Percentiles rank a stretch among this genome's conserved stretches.
Evolutionary conservation across 2,113 vertebrate genomes (phyloP).

Genomic region (Myrmophylax atrothorax): DNA sequence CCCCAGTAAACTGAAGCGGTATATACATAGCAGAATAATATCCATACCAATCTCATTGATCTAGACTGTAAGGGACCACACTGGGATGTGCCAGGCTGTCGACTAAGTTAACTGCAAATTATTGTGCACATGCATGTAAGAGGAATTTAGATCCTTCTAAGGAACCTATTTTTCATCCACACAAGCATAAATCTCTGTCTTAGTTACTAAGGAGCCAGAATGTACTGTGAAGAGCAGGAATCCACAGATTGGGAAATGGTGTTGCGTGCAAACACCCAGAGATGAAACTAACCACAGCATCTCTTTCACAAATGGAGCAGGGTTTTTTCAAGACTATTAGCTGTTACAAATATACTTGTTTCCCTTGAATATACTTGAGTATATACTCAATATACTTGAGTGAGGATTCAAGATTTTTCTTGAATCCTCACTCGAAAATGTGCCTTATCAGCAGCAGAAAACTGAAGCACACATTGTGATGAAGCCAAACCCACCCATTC

Average conservation of each 20-base stretch:
- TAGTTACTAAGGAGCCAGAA: background rate
- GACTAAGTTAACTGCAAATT: background rate
- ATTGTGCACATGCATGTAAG: background rate
- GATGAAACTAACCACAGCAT: background rate
- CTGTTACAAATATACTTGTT: background rate
- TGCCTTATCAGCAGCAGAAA: background rate
- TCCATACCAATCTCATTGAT: background rate
- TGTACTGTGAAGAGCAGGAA: background rate
- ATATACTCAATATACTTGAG: no score
- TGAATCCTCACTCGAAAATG: background rate
- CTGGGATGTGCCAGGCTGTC: background rate
- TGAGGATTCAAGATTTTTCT: no score
- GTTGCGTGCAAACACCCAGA: background rate
- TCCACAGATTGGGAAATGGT: background rate
- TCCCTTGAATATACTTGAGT: no score
- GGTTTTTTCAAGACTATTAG: background rate
- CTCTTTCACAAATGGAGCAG: background rate
- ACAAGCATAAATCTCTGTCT: background rate
- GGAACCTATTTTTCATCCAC: background rate
- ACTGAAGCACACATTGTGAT: background rate
- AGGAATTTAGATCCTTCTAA: background rate
- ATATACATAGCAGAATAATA: background rate
- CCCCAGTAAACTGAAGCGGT: background rate
- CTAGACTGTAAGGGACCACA: background rate
- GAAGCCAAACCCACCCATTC: background rate